Evolutionary conservation across 2,797 vertebrate species (phyloP), one percentile per base, ranked within the genome.

Genomic region (Schizopygopsis malacanthus): DNA sequence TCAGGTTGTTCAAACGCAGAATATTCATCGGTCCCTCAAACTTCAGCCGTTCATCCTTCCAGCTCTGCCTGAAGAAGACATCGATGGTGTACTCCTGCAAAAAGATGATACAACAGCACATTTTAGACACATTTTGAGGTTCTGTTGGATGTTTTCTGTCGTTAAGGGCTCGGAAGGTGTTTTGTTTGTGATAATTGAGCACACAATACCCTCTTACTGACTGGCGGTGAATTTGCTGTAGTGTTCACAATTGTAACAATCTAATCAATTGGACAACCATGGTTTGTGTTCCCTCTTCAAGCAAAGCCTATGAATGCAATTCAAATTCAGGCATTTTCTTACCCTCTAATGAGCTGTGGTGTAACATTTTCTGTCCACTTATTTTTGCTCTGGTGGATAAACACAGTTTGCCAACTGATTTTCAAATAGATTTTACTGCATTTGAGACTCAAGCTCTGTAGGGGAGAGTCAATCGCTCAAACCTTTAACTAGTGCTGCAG

Each of bases 11-110:
- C 90, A 99, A 93, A 76, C 98, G 97, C 87, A 99, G 95, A 88
- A 98, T 98, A 61, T 98, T 98, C 98, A 99, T 99, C 0, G 98
- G 98, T 7, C 98, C 98, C n/a, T 97, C 95, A 90, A 99, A 99
- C 85, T 95, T 98, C 91, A 99, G 93, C 85, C 98, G 95, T 87
- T 99, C 98, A 50, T 99, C 98, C 92, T 98, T 98, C 98, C 98
- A 99, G 87, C 96, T 97, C 95, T 99, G 98, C 84, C 98, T 95
- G 92, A 99, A 99, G 93, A 99, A 99, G 87, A 99, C 98, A 75
- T 99, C 98, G 92, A 99, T 99, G 85, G 98, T 99, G 93, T 99
- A 99, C 90, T 99, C 98, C 98, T 99, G 91, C 85, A 90, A 92
- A 20, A 5, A 88, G 71, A 90, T 28, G 1, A 83, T 61, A 85